Evolutionary conservation across 2,797 vertebrate genomes (phyloP).

Genomic region (Cirrhinus mrigala): DNA sequence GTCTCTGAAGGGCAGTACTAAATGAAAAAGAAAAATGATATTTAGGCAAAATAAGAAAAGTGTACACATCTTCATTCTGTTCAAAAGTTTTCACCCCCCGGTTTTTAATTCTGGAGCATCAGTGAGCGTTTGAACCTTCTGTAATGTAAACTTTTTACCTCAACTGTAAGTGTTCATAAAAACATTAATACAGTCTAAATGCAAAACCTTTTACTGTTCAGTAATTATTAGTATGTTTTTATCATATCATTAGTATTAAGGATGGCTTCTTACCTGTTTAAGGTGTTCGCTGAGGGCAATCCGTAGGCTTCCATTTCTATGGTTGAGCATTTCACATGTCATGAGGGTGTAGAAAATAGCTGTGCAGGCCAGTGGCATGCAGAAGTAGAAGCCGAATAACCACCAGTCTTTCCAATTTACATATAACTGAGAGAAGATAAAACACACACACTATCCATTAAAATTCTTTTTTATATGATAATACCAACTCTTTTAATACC

Average conservation of each 20-base stretch:
- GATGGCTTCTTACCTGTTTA: constrained; percentile 86
- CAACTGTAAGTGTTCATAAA: neutral
- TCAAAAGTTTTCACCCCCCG: too few relatives aligned
- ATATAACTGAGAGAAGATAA: constrained; percentile 81
- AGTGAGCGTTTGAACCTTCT: too few relatives aligned
- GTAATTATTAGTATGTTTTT: neutral
- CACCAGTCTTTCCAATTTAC: constrained; percentile 93
- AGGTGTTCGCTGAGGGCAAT: constrained; percentile 97
- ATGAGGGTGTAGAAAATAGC: constrained; percentile 95
- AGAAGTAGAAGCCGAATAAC: constrained; percentile 97
- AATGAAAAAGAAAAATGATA: too few relatives aligned
- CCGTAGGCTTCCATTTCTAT: constrained; percentile 91
- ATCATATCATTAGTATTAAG: neutral
- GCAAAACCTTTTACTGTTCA: neutral
- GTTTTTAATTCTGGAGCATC: too few relatives aligned
- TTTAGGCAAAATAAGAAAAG: too few relatives aligned
- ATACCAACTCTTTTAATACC: neutral
- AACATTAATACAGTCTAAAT: neutral
- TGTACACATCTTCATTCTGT: too few relatives aligned
- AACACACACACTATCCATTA: neutral
- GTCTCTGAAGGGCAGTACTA: too few relatives aligned
- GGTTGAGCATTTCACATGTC: constrained; percentile 96
- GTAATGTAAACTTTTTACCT: too few relatives aligned
- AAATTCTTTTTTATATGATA: neutral
- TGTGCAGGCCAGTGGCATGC: constrained; percentile 90